Evolutionary conservation across 2,113 vertebrate genomes (phyloP), one percentile per base, ranked within the genome.

Genomic region (Onychorhynchus coronatus): DNA sequence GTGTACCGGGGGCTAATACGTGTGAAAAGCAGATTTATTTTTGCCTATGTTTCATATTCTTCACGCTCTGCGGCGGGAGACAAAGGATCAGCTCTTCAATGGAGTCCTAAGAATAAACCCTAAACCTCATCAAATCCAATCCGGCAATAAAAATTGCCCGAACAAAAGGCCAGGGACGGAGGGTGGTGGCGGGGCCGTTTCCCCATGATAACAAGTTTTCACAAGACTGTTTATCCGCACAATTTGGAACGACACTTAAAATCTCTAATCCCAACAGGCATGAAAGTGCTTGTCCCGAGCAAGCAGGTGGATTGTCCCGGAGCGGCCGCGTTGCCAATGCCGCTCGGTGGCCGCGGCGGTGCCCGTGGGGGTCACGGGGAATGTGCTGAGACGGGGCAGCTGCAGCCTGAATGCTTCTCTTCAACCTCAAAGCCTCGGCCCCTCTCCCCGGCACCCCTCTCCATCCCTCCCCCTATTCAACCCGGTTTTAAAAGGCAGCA

Each of bases 41-140:
- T 98, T 98, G 97, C 95, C 97, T 92, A 97, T 97, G 98, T 98
- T 98, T 98, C 97, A 98, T 98, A 98, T 97, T 97, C 98, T 98
- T 95, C 97, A 97, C 97, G 95, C 97, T 97, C 85, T 46, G 15
- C 33, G 16, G 88, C 3, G 1, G 84, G 79, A 96, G 94, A 97
- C 97, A 98, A 99, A 98, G 98, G 98, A 98, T 98, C 98, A 98
- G 96, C 96, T 93, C 96, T 96, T 99, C 98, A 98, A 99, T 99
- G 95, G 98, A 99, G 98, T 99, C 92, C 98, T 98, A 91, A 98
- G 98, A 98, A 98, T 97, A 98, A 98, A 98, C 98, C 98, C 95
- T 97, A 97, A 98, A 99, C 98, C 98, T 99, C 98, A 99, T 99
- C 98, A 99, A 98, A 98, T 98, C 98, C 98, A 97, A 98, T 98